phyloP scores from a whole-genome alignment of 2,888 invertebrate genomes.

The Philereme vetulata region DNA sequence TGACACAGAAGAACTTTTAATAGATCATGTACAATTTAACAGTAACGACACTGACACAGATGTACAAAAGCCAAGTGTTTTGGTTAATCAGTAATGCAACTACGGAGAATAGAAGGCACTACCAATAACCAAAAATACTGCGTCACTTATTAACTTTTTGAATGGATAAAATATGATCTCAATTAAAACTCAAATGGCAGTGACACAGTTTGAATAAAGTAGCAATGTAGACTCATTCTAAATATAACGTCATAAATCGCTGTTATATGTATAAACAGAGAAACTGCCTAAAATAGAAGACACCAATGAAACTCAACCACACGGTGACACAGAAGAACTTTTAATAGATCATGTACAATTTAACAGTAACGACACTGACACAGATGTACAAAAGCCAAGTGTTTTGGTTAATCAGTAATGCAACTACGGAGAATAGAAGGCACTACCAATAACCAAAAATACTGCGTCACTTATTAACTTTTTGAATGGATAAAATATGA shows the following conservation, averaged over 20 bases:
- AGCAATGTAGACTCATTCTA: conserved; percentile 19
- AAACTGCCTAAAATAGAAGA: conserved; percentile 9
- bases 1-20: not conserved
- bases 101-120: too few species aligned
- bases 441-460: too few species aligned
- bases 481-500: conserved; percentile 11
- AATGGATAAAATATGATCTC: conserved; percentile 14
- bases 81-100: too few species aligned
- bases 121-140: not conserved
- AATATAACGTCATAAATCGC: conserved; percentile 17
- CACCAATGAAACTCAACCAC: conserved; percentile 5
- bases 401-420: too few species aligned
- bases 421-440: too few species aligned
- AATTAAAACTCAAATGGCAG: conserved; percentile 30
- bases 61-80: too few species aligned
- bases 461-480: too few species aligned
- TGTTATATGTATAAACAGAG: conserved; percentile 19
- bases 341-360: too few species aligned
- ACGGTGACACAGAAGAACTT: not conserved
- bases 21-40: too few species aligned
- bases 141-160: not conserved
- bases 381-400: too few species aligned
- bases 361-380: too few species aligned
- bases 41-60: too few species aligned
- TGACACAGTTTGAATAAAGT: conserved; percentile 46